phyloP scores from a whole-genome alignment of 1,140 invertebrate species.

The Tachypleus tridentatus region DNA sequence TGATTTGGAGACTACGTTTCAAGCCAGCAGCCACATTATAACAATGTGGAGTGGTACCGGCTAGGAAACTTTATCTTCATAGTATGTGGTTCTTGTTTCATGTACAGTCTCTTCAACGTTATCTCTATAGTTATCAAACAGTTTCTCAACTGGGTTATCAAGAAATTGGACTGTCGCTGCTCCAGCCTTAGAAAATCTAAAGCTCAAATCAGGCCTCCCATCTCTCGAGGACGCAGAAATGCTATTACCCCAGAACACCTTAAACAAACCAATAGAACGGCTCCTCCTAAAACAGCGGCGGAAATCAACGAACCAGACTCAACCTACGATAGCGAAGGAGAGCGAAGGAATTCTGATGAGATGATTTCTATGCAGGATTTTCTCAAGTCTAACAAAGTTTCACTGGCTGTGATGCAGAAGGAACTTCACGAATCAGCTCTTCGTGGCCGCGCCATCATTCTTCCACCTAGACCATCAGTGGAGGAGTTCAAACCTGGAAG shows the following conservation, averaged over 20 bases:
- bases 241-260: slow-evolving; percentile 34
- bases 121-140: slow-evolving; percentile 59
- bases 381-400: slow-evolving; percentile 47
- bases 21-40: slow-evolving; percentile 39
- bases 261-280: not conserved
- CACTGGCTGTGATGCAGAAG: slow-evolving; percentile 52
- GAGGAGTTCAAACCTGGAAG: slow-evolving; percentile 41
- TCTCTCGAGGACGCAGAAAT: slow-evolving; percentile 27
- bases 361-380: slow-evolving; percentile 50
- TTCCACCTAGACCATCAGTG: slow-evolving; percentile 1
- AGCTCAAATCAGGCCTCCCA: slow-evolving; percentile 21
- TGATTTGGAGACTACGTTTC: slow-evolving; percentile 55
- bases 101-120: slow-evolving; percentile 57
- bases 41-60: slow-evolving; percentile 43
- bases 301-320: slow-evolving; percentile 35
- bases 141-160: slow-evolving; percentile 50
- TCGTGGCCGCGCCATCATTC: slow-evolving; percentile 27
- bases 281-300: not conserved
- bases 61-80: slow-evolving; percentile 48
- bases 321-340: slow-evolving; percentile 32
- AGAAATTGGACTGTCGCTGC: slow-evolving; percentile 38
- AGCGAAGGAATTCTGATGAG: slow-evolving; percentile 45
- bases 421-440: slow-evolving; percentile 51
- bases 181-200: slow-evolving; percentile 21
- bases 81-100: slow-evolving; percentile 51